Evolutionary conservation across 2,888 invertebrate genomes (phyloP), one percentile per base, ranked within the genome.

Genomic region (Phragmatobia fuliginosa): DNA sequence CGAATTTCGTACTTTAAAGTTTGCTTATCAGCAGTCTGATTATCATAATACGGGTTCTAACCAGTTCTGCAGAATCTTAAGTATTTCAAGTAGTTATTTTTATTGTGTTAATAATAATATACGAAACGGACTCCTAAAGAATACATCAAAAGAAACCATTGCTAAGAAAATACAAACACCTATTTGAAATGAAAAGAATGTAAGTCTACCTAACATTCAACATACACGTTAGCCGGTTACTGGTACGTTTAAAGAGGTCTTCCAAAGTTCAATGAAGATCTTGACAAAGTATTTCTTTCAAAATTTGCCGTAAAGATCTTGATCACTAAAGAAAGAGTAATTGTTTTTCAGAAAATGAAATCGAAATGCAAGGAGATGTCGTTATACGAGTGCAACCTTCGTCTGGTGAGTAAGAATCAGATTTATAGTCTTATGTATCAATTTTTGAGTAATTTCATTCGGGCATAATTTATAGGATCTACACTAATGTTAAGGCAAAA

Each of bases 301-400:
- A 36, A 36, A 1, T 11, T 2, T 11, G 11, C 36, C 36, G 36
- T 36, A 36, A 36, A 36, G 1, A 11, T n/a, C 36, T 11, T 7
- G 11, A 10, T 11, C 36, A 36, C 36, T 36, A 0, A 14, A 38
- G 36, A 38, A 38, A 38, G 14, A 41, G 18, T 31, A 45, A 64
- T 59, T n/a, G 56, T 72, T 66, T 89, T 88, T 21, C 89, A 94
- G 94, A 93, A 70, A 88, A 93, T 72, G 93, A 87, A 67, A 75
- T 84, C 10, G 83, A 74, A 38, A 60, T 85, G 33, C 85, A 88
- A 75, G 88, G 91, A 41, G 90, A 94, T 81, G 83, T 94, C 81
- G 91, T 95, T 21, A 95, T 95, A 74, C 92, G 89, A 72, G 86
- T 94, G 25, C 94, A 94, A 79, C 94, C 94, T 62, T 68, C 85